A percentile compares a stretch with the other conserved stretches of the same genome.
These are phyloP conservation scores for Propsilocerus akamusi DNA, from an alignment of 1,140 invertebrate species.

Conservation along the genomic window DNA sequence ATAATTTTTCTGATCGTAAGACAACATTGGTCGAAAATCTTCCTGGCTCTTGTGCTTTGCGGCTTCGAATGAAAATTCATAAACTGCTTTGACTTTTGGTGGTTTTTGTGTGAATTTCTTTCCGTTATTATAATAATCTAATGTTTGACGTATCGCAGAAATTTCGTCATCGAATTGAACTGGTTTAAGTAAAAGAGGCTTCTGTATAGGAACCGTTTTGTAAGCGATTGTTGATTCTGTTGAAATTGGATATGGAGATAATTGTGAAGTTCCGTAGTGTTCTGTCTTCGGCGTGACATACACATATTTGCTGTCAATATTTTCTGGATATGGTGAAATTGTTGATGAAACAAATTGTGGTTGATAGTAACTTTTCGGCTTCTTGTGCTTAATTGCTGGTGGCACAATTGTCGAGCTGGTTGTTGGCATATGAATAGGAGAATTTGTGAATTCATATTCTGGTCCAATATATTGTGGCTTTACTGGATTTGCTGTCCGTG, in stretches of 20 bases:
- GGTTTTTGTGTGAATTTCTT: conserved; percentile 19
- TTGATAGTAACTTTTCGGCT: conserved; percentile 8
- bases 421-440: neutral
- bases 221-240: conserved; percentile 18
- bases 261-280: conserved; percentile 27
- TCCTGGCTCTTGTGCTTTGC: conserved; percentile 21
- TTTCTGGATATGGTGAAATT: conserved; percentile 10
- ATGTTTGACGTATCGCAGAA: conserved; percentile 30
- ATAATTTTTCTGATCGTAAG: conserved; percentile 17
- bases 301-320: conserved; percentile 13
- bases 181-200: conserved; percentile 9
- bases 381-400: neutral
- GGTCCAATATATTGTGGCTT: neutral
- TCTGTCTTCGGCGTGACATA: conserved; percentile 25
- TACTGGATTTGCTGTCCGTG: conserved; percentile 8
- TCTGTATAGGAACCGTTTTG: conserved; percentile 13
- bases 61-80: conserved; percentile 36
- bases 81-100: conserved; percentile 31
- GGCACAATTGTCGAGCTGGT: neutral
- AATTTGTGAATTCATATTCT: neutral
- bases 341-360: conserved; percentile 6
- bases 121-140: conserved; percentile 22
- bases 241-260: conserved; percentile 7
- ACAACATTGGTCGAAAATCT: conserved; percentile 6
- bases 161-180: conserved; percentile 29